Evolutionary conservation across 2,797 vertebrate species (phyloP).

Genomic region (Phylloscopus collybita): DNA sequence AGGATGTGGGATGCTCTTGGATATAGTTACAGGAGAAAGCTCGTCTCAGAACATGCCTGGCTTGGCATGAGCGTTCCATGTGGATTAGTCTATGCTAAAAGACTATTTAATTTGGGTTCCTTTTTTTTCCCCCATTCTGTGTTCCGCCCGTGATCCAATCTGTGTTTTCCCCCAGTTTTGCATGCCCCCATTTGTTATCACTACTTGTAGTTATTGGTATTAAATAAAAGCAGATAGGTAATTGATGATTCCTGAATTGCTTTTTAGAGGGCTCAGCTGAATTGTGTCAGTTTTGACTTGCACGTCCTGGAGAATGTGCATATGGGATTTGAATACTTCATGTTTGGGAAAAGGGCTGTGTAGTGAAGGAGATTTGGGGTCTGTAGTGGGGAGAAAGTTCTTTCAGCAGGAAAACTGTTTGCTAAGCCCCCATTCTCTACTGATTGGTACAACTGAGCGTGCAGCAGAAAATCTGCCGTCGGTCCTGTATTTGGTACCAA

Average conservation of each 20-base stretch:
- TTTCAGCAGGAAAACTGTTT: neutral
- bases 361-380: neutral
- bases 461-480: neutral
- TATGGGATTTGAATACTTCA: neutral
- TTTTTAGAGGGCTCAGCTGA: neutral
- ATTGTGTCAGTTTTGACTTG: neutral
- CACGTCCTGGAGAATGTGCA: fast-evolving
- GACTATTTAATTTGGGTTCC: neutral
- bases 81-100: neutral
- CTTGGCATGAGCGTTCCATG: neutral
- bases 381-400: neutral
- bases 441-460: neutral
- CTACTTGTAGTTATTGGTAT: neutral
- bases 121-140: neutral
- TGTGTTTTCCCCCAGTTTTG: neutral
- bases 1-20: neutral
- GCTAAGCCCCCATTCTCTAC: neutral
- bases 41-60: neutral
- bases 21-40: neutral
- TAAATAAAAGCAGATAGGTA: neutral
- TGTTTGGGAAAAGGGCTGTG: neutral
- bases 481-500: neutral
- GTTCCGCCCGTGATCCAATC: fast-evolving
- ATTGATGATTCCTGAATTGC: neutral
- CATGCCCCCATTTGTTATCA: neutral